Base-by-base conservation (phyloP, 1,140 invertebrate genomes). In the Coenobita brevimanus region DNA sequence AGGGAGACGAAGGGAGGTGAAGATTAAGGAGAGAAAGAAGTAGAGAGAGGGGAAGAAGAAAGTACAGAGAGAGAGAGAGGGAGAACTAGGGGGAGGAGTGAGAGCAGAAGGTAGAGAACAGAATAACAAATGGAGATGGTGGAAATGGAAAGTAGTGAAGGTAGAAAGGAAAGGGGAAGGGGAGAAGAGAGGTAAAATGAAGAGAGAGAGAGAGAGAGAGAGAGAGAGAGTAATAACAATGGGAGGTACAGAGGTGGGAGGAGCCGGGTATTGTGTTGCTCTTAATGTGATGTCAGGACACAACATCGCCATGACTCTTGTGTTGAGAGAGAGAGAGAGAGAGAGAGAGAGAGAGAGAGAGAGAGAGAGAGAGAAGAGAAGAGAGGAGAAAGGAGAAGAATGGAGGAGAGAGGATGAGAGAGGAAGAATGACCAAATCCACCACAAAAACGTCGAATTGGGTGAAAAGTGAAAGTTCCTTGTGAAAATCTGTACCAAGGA, bases 291-390 rank as follows among this genome's bases (percentile, higher is more conserved):
- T n/a, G n/a, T n/a, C n/a, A n/a, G n/a, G n/a, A n/a, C n/a, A n/a
- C n/a, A n/a, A n/a, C n/a, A n/a, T n/a, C n/a, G 24, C 41, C 36
- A 27, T 54, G 1, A 57, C 17, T 50, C 76, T 57, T 21, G 27
- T 54, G 33, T 10, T n/a, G 46, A 79, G 38, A 57, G 76, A 79
- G n/a, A 73, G 69, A 73, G 69, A 38, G 60, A 62, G 60, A 62
- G 60, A 62, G 60, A 62, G 60, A 62, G 60, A 62, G 60, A 3
- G 60, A 62, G 73, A 38, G 50, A 54, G 17, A 79, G 38, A 79
- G 38, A 79, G 76, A 62, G 30, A 50, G 3, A 71, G 41, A 17
- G 41, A 71, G 62, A 67, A 33, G 3, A 71, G 21, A 71, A n/a
- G n/a, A n/a, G n/a, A n/a, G n/a, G n/a, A n/a, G n/a, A n/a, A n/a